Conservation (phyloP, 64 coral and sea anemone genomes). For the Platygyra sinensis region DNA sequence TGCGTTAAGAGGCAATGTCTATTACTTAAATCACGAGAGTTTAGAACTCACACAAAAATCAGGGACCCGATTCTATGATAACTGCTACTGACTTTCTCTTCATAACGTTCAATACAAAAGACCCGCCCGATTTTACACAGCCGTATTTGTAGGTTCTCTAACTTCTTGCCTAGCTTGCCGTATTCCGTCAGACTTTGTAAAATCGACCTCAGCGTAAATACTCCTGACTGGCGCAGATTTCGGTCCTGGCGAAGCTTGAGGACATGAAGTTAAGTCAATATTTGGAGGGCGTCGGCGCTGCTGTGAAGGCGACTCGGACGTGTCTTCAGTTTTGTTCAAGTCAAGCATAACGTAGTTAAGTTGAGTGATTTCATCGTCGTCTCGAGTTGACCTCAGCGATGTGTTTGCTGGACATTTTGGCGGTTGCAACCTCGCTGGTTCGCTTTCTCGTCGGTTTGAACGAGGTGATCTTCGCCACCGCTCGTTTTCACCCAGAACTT, state of each 20-base stretch:
- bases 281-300: constrained; percentile 7
- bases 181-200: constrained; percentile 79
- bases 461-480: constrained; percentile 8
- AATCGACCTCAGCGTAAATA: constrained; percentile 78
- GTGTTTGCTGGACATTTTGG: not conserved
- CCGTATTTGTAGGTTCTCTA: constrained; percentile 16
- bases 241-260: not conserved
- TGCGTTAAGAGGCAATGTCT: no score
- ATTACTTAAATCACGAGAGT: no score
- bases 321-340: constrained; percentile 24
- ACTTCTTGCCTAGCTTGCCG: constrained; percentile 53
- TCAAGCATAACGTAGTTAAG: constrained; percentile 87
- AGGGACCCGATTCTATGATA: no score
- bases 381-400: constrained; percentile 3
- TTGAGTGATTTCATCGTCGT: not conserved
- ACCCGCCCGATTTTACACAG: not conserved
- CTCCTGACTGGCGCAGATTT: constrained; percentile 56
- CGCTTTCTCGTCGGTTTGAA: constrained; percentile 48
- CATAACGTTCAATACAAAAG: no score
- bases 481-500: not conserved
- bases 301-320: not conserved
- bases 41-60: no score
- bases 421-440: constrained; percentile 27
- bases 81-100: not conserved
- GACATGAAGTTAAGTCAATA: constrained; percentile 29